Base-by-base conservation (phyloP, 2,113 vertebrate species). In the Nerophis ophidion region DNA sequence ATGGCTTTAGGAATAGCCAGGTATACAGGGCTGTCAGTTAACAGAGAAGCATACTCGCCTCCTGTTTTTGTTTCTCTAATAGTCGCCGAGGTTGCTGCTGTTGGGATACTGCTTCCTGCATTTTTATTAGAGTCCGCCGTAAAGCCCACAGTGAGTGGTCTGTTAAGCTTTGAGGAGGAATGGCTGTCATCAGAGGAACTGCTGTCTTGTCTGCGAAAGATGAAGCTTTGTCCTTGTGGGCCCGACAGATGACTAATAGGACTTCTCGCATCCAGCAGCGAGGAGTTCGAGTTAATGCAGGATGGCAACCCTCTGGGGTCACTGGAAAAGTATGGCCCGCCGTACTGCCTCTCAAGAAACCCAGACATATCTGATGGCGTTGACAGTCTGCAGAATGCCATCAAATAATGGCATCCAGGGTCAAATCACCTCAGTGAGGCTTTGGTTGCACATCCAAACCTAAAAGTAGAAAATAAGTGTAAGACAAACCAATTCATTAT, bases 1-100 rank as follows among this genome's bases (percentile, higher is more conserved):
- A 98, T 57, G 0, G 96, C 93, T 56, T 85, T 94, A 54, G 96
- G 96, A 7, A 93, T 76, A 0, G 91, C 91, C 57, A 98, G 50
- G 4, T 85, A 80, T 16, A 82, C 65, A n/a, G 85, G 74, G 58
- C 54, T 77, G 17, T 81, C 75, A 0, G 87, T 61, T 0, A 80
- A 53, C 11, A 42, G 76, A 42, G 81, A 72, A 16, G 67, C 16
- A 1, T 48, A 63, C 17, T 77, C 67, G 6, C 47, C 59, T 64
- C 63, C 74, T n/a, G 17, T 38, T 50, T 72, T 71, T n/a, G 60
- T 57, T 66, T 83, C 88, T 65, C 66, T 80, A 17, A 79, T 33
- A 6, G 40, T 44, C 16, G 49, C 56, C 0, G 82, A 62, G 1
- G 79, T 73, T 46, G 74, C 79, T 57, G 79, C 81, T 12, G 79